Evolutionary conservation across 2,113 vertebrate species (phyloP).

Genomic region (Myotis yumanensis): DNA sequence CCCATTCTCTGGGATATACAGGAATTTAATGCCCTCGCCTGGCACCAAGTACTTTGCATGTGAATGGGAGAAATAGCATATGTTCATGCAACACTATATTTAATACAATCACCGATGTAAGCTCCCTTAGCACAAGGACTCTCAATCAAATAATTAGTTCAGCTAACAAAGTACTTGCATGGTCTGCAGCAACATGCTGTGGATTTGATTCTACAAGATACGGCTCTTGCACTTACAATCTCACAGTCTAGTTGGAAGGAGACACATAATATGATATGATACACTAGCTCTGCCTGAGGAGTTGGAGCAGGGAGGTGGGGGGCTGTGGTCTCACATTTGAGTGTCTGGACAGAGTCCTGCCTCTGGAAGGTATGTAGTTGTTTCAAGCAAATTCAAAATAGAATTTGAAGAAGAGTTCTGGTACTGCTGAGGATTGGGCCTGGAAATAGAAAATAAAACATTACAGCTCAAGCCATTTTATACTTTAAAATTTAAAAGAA

Average conservation of each 20-base stretch:
- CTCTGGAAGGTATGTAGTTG: not conserved
- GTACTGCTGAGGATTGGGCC: not conserved
- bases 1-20: not conserved
- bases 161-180: not conserved
- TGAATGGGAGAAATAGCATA: not conserved
- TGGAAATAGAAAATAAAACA: not conserved
- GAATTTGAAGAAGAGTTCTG: not conserved
- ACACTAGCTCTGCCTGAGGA: not conserved
- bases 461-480: not conserved
- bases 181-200: not conserved
- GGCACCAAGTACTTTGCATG: not conserved
- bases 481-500: constrained; percentile 25
- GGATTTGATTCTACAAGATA: not conserved
- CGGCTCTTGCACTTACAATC: not conserved
- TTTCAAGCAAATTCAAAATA: not conserved
- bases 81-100: not conserved
- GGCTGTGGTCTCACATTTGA: not conserved
- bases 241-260: not conserved
- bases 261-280: not conserved
- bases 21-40: not conserved
- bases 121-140: not conserved
- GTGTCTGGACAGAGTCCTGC: not conserved
- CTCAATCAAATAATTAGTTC: not conserved
- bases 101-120: not conserved
- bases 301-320: no score